Base-by-base conservation (phyloP, 2,888 invertebrate genomes). In the Lamellibrachia columna region DNA sequence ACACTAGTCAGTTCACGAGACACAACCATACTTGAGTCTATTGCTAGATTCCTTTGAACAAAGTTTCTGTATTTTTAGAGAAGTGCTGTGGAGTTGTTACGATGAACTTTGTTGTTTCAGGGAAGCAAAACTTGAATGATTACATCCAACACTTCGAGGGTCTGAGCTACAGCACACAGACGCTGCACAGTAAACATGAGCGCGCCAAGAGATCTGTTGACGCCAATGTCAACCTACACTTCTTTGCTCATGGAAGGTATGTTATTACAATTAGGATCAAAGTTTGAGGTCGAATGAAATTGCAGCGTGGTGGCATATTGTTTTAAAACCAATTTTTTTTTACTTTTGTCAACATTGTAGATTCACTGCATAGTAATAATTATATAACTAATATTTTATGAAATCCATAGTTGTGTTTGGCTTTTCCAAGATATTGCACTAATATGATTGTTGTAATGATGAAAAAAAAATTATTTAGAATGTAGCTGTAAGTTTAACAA, bases 61-160 rank as follows among this genome's bases (percentile, higher is more conserved):
- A 7, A 55, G 7, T 55, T 3, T 75, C 22, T n/a, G 15, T 75
- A 75, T 22, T 55, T 55, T 55, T 9, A 22, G 75, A 75, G 75
- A 75, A 22, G n/a, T 22, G 22, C 75, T 75, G 75, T 75, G 75
- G 75, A 6, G n/a, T 75, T 11, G 75, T n/a, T 75, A n/a, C n/a
- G 22, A 75, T 22, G 22, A 22, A 6, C 4, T 15, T 4, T 90
- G 91, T 15, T 91, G 91, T 93, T 94, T 22, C 93, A 94, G 94
- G 92, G 22, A 58, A 92, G 92, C 92, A 92, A 53, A 58, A 75
- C 40, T 91, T 94, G 91, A 94, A 93, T 92, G 93, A 94, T 22
- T 94, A 92, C 92, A 93, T 94, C 11, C n/a, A 91, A 28, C 94
- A 94, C 91, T 94, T 92, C 92, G 94, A 94, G 90, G 94, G 92